A percentile compares a stretch with the other conserved stretches of the same genome.
phyloP scores from a whole-genome alignment of 1,140 invertebrate genomes.

The Sycobia sp. region DNA sequence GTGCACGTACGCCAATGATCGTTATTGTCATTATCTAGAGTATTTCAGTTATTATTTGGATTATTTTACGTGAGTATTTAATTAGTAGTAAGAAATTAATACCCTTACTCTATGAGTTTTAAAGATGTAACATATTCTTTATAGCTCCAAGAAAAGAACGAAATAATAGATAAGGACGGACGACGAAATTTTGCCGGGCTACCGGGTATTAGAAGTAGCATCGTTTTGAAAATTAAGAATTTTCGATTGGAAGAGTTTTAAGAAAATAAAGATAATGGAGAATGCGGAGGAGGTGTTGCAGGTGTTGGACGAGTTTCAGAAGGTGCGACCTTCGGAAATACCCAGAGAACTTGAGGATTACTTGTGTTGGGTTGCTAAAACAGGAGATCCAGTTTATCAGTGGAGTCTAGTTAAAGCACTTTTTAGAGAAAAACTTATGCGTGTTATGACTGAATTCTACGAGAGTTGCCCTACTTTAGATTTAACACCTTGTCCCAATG shows the following conservation, averaged over 20 bases:
- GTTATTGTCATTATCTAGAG: no score
- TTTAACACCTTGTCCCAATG: conserved; percentile 83
- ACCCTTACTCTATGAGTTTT: no score
- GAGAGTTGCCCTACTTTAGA: conserved; percentile 76
- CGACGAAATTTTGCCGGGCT: no score
- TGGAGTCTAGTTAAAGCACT: conserved; percentile 88
- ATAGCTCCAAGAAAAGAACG: no score
- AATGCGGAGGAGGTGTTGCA: conserved; percentile 85
- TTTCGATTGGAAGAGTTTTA: neutral
- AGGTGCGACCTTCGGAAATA: conserved; percentile 80
- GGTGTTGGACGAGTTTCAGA: conserved; percentile 81
- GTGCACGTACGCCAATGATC: no score
- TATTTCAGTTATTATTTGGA: no score
- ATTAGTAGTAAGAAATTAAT: no score
- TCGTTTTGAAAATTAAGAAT: no score
- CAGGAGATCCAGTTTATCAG: conserved; percentile 91
- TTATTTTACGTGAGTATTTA: no score
- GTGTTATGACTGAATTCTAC: conserved; percentile 86
- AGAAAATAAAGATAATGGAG: conserved; percentile 66
- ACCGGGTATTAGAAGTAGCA: no score
- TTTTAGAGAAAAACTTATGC: conserved; percentile 84
- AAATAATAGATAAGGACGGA: no score
- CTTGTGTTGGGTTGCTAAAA: conserved; percentile 87
- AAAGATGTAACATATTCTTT: no score
- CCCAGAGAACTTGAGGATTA: conserved; percentile 91